Base-by-base conservation (phyloP, 2,888 invertebrate genomes). In the Megalurothrips usitatus region DNA sequence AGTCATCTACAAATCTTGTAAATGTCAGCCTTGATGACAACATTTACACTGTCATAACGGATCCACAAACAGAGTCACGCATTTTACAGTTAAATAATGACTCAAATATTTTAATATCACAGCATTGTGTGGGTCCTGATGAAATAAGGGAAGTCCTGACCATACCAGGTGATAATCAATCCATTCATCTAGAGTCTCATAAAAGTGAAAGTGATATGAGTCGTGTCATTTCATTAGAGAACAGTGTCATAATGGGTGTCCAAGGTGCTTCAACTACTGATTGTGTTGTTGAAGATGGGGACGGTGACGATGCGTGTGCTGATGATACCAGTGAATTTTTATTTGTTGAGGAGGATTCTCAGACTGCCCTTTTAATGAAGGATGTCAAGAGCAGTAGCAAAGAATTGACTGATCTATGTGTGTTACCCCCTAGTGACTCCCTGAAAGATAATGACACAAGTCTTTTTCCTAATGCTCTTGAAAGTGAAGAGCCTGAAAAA, bases 291-390 rank as follows among this genome's bases (percentile, higher is more conserved):
- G 58, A 58, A 14, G 58, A 75, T 26, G 9, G 68, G 12, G 68
- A 75, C 26, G 26, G 23, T 4, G 68, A 75, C 26, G 68, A 75
- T 26, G 26, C 68, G 26, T 26, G 68, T 12, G 26, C n/a, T 75
- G 68, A 75, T 26, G 68, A 75, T 75, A n/a, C 11, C 26, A 75
- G 26, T 26, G 23, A 75, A 75, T 75, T 75, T 12, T 75, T 75
- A 26, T 75, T 75, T 75, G 68, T 75, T 12, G 68, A 26, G 68
- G 68, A 75, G 12, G 68, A 75, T 75, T 75, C 68, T 12, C 68
- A 75, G 26, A 75, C 68, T 23, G 68, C 23, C 26, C 68, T 75
- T 0, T 23, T 75, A 75, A 26, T 43, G 34, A 43, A 26, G 12
- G 23, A 75, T 9, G 68, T 9, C 9, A 75, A 75, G 26, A 12